These are phyloP conservation scores for Mechanitis mazaeus DNA, from an alignment of 2,888 invertebrate species.

Conservation along the genomic window DNA sequence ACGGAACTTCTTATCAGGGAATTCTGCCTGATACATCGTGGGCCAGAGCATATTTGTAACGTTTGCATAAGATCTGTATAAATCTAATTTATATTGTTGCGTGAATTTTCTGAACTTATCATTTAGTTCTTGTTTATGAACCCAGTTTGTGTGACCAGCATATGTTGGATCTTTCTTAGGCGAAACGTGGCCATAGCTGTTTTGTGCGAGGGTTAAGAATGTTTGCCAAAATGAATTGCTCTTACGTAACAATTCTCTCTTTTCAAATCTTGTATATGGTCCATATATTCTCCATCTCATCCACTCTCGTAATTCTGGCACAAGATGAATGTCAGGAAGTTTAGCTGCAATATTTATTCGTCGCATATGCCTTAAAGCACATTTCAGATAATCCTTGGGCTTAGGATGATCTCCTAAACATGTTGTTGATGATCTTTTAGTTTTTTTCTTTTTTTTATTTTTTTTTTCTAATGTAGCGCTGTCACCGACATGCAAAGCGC, in stretches of 20 bases:
- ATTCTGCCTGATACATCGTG: constrained; percentile 58
- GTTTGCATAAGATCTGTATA: constrained; percentile 50
- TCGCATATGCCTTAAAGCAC: constrained; percentile 51
- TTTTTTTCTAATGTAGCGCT: constrained; percentile 34
- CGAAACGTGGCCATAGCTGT: constrained; percentile 45
- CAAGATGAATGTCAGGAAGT: constrained; percentile 57
- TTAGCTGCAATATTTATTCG: constrained; percentile 54
- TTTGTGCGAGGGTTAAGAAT: constrained; percentile 40
- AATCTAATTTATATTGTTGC: constrained; percentile 41
- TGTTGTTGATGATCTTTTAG: constrained; percentile 39
- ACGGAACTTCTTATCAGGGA: constrained; percentile 63
- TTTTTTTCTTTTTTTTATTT: constrained; percentile 40
- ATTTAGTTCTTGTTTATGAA: constrained; percentile 47
- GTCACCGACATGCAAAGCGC: constrained; percentile 44
- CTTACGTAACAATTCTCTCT: constrained; percentile 37
- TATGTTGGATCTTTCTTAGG: constrained; percentile 42
- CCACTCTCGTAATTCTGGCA: constrained; percentile 63
- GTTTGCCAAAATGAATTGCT: constrained; percentile 49
- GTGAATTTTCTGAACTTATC: constrained; percentile 47
- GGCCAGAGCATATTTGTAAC: constrained; percentile 59
- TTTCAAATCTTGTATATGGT: constrained; percentile 39
- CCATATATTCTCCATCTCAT: constrained; percentile 61
- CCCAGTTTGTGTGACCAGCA: constrained; percentile 47
- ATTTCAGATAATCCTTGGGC: constrained; percentile 56
- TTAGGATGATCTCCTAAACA: constrained; percentile 51